A percentile compares a stretch with the other conserved stretches of the same genome.
phyloP scores from a whole-genome alignment of 1,140 invertebrate species.

The Brachionus manjavacas region DNA sequence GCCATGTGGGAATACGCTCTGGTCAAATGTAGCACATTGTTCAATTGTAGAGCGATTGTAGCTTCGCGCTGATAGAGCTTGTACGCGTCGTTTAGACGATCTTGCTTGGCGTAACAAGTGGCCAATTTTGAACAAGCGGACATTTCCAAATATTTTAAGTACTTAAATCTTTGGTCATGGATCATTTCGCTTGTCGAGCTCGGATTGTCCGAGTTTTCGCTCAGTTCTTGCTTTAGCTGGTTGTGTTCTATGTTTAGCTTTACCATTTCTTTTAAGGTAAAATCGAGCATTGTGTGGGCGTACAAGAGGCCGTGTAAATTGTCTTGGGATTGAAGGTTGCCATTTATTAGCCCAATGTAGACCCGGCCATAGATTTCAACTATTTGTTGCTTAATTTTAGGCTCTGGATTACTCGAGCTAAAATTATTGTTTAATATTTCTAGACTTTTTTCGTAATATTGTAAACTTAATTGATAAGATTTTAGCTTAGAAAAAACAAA shows the following conservation, averaged over 20 bases:
- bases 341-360: slow-evolving; percentile 28
- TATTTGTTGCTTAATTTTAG: not conserved
- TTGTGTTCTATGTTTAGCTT: slow-evolving; percentile 28
- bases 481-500: slow-evolving; percentile 26
- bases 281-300: slow-evolving; percentile 38
- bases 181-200: not conserved
- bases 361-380: slow-evolving; percentile 23
- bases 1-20: slow-evolving; percentile 39
- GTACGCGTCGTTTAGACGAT: slow-evolving; percentile 17
- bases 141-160: slow-evolving; percentile 42
- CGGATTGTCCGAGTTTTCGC: not conserved
- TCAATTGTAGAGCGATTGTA: not conserved
- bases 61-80: slow-evolving; percentile 33
- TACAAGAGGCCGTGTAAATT: not conserved
- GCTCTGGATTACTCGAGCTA: not conserved
- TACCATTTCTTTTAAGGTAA: slow-evolving; percentile 40
- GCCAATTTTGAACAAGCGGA: slow-evolving; percentile 35
- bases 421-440: not conserved
- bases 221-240: not conserved
- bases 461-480: not conserved
- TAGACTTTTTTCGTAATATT: slow-evolving; percentile 32
- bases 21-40: slow-evolving; percentile 22
- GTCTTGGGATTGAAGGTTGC: not conserved
- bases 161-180: not conserved
- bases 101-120: slow-evolving; percentile 29